These are phyloP conservation scores for Athetis lepigone DNA, from an alignment of 2,888 invertebrate species.

Conservation along the genomic window DNA sequence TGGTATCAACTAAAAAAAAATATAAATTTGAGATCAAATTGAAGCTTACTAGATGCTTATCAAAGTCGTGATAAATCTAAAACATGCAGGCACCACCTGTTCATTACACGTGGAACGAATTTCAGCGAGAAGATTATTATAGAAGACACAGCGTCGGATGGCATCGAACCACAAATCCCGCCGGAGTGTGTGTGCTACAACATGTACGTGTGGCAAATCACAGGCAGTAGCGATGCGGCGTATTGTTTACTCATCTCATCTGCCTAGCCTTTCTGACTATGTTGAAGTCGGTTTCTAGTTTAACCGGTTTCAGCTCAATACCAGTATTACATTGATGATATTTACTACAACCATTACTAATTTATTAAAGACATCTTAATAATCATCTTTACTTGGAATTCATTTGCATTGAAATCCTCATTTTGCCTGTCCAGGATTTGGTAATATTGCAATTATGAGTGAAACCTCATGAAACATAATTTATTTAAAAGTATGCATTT, in stretches of 20 bases:
- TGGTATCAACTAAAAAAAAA: neutral
- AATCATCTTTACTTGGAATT: neutral
- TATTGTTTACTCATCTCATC: neutral
- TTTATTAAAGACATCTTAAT: neutral
- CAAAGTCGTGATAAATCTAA: conserved; percentile 26
- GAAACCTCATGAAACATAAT: neutral
- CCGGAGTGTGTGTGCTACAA: conserved; percentile 61
- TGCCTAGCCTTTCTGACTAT: too few species aligned
- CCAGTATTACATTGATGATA: too few species aligned
- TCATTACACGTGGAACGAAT: conserved; percentile 43
- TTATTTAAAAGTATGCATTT: conserved; percentile 2
- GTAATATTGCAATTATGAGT: neutral
- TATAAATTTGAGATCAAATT: neutral
- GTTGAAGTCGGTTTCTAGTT: too few species aligned
- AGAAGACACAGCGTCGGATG: conserved; percentile 21
- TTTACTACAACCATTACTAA: too few species aligned
- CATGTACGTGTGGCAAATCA: conserved; percentile 26
- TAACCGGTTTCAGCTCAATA: too few species aligned
- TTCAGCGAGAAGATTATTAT: conserved; percentile 16
- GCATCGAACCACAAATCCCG: conserved; percentile 59
- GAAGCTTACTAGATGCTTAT: neutral
- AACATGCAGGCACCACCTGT: conserved; percentile 26
- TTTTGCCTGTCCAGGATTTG: neutral
- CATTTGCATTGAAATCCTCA: neutral
- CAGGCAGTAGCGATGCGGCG: conserved; percentile 7